phyloP scores from a whole-genome alignment of 2,888 invertebrate species.

The Cynaeus angustus region DNA sequence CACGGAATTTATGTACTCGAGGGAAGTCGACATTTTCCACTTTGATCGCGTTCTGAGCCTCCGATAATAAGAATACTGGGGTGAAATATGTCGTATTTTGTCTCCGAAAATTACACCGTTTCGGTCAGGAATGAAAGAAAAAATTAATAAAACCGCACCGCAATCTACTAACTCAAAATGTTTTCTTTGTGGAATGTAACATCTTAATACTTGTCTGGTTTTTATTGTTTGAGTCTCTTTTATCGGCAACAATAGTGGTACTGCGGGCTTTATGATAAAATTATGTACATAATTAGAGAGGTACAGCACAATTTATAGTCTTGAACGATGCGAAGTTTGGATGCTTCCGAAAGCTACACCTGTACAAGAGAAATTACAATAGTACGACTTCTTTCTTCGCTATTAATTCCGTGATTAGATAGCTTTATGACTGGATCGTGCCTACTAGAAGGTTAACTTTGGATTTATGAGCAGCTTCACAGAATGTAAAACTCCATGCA shows the following conservation, averaged over 20 bases:
- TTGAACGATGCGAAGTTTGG: conserved; percentile 14
- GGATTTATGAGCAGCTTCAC: conserved; percentile 15
- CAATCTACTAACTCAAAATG: conserved; percentile 36
- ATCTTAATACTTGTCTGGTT: conserved; percentile 48
- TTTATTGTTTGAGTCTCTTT: conserved; percentile 48
- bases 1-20: conserved; percentile 26
- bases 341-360: conserved; percentile 42
- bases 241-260: conserved; percentile 46
- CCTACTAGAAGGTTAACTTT: conserved; percentile 22
- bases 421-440: conserved; percentile 31
- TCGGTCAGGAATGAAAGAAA: conserved; percentile 15
- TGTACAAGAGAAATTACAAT: conserved; percentile 26
- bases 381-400: conserved; percentile 9
- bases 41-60: conserved; percentile 5
- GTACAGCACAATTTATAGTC: conserved; percentile 39
- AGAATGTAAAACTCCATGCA: conserved; percentile 19
- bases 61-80: conserved; percentile 17
- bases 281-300: conserved; percentile 50
- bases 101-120: conserved; percentile 12
- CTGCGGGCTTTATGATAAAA: conserved; percentile 46
- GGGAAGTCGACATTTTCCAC: conserved; percentile 5
- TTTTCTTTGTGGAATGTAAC: conserved; percentile 43
- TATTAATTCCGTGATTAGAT: conserved; percentile 33
- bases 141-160: conserved; percentile 35
- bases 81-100: conserved; percentile 15